phyloP scores from a whole-genome alignment of 2,888 invertebrate species.

The Oscheius sp. region DNA sequence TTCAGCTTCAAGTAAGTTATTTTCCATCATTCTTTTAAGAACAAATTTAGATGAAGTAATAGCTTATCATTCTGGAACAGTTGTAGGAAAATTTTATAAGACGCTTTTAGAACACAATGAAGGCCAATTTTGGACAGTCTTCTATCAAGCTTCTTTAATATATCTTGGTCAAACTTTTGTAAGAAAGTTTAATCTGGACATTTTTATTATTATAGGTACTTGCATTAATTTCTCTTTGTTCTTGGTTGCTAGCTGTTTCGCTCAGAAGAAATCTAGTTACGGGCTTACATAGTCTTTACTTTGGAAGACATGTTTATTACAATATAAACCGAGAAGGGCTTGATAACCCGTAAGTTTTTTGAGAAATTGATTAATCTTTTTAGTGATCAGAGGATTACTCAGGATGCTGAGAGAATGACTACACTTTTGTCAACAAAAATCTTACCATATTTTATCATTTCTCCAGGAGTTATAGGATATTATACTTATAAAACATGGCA shows the following conservation, averaged over 20 bases:
- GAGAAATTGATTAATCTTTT: slow-evolving; percentile 75
- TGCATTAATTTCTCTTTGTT: slow-evolving; percentile 71
- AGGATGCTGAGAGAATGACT: slow-evolving; percentile 74
- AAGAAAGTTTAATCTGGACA: background rate
- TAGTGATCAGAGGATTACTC: slow-evolving; percentile 75
- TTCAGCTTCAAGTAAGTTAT: slow-evolving; percentile 4
- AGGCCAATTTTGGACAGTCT: slow-evolving; percentile 71
- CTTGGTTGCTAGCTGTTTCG: slow-evolving; percentile 72
- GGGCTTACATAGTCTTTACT: slow-evolving; percentile 73
- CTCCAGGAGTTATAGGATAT: slow-evolving; percentile 74
- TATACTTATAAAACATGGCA: slow-evolving; percentile 74
- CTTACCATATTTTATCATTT: slow-evolving; percentile 62
- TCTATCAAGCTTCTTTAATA: slow-evolving; percentile 68
- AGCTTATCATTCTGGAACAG: slow-evolving; percentile 74
- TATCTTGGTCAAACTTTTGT: slow-evolving; percentile 64
- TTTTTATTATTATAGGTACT: slow-evolving; percentile 70
- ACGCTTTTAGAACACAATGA: slow-evolving; percentile 73
- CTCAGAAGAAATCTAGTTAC: slow-evolving; percentile 73
- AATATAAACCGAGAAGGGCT: slow-evolving; percentile 72
- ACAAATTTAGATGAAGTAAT: slow-evolving; percentile 73
- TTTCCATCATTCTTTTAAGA: background rate
- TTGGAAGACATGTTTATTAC: slow-evolving; percentile 73
- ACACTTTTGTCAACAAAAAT: slow-evolving; percentile 69
- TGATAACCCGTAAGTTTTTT: slow-evolving; percentile 74
- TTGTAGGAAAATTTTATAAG: slow-evolving; percentile 74